These are phyloP conservation scores for Leptinotarsa rubiginosa DNA, from an alignment of 2,888 invertebrate species.

Conservation along the genomic window DNA sequence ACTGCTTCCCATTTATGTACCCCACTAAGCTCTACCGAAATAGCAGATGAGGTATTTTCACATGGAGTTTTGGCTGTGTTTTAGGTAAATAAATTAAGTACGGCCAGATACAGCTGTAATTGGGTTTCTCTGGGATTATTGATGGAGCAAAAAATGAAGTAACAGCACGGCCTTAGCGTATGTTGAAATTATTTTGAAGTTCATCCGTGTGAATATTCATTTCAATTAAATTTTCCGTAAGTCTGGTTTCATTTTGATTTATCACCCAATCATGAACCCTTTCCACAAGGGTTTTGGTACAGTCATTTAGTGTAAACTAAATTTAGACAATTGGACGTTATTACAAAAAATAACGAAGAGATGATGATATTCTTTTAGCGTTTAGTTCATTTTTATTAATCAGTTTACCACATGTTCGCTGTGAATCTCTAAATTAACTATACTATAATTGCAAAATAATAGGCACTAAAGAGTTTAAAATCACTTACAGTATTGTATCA, in stretches of 20 bases:
- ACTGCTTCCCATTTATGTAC: slow-evolving; percentile 19
- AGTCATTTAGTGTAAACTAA: no score
- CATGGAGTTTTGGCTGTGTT: background rate
- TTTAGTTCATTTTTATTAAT: no score
- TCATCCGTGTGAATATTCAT: slow-evolving; percentile 36
- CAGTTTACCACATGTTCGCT: no score
- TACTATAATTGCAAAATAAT: no score
- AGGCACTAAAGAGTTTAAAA: no score
- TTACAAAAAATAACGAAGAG: no score
- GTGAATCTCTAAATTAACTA: no score
- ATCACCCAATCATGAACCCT: slow-evolving; percentile 25
- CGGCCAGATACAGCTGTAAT: slow-evolving; percentile 11
- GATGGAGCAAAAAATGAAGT: slow-evolving; percentile 30
- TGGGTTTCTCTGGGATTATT: slow-evolving; percentile 6
- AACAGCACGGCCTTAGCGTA: slow-evolving; percentile 1
- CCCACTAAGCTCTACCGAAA: slow-evolving; percentile 17
- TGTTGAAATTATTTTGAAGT: slow-evolving; percentile 29
- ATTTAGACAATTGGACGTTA: no score
- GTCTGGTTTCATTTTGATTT: slow-evolving; percentile 31
- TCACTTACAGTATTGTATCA: no score
- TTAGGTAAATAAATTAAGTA: slow-evolving; percentile 17
- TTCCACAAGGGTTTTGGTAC: background rate
- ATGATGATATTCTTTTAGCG: no score
- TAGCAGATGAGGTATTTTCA: slow-evolving; percentile 7
- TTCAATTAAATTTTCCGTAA: slow-evolving; percentile 34